Conservation (phyloP, 2,113 vertebrate species). For the Murina feae region DNA sequence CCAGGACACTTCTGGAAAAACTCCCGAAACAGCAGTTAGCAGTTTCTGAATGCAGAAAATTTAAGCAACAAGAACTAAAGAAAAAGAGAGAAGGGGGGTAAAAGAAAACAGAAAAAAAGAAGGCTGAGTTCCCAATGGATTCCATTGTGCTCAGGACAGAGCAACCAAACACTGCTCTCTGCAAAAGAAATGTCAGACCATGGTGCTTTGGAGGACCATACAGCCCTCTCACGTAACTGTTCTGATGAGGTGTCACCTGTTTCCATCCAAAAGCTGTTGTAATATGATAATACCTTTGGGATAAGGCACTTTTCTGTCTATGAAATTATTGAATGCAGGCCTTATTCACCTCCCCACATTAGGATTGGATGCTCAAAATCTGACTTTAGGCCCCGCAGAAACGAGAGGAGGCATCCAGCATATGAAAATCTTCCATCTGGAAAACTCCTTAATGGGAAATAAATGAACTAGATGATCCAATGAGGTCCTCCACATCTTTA, state of each 20-base stretch:
- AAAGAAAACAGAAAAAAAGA: not conserved
- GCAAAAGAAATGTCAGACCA: constrained; percentile 23
- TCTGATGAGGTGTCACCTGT: constrained; percentile 75
- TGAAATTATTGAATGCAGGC: constrained; percentile 76
- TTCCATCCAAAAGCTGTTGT: constrained; percentile 76
- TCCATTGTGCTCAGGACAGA: constrained; percentile 29
- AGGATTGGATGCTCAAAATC: constrained; percentile 44
- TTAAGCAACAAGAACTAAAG: not conserved
- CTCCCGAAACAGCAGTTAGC: not conserved
- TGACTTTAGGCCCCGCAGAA: constrained; percentile 56
- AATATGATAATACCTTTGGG: constrained; percentile 76
- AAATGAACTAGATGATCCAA: constrained; percentile 68
- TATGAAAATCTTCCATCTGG: constrained; percentile 68
- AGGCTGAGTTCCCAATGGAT: not conserved
- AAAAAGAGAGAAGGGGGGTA: accelerated
- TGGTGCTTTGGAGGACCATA: constrained; percentile 22
- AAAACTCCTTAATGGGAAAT: constrained; percentile 67
- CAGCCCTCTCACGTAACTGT: constrained; percentile 59
- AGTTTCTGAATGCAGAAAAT: not conserved
- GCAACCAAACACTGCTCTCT: constrained; percentile 48
- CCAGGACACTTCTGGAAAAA: not conserved
- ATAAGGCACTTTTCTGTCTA: constrained; percentile 75
- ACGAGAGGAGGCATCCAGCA: constrained; percentile 47
- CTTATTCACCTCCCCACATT: constrained; percentile 67
- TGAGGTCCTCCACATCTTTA: constrained; percentile 54